Base-by-base conservation (phyloP, 1,140 invertebrate species). In the Hestina assimilis region DNA sequence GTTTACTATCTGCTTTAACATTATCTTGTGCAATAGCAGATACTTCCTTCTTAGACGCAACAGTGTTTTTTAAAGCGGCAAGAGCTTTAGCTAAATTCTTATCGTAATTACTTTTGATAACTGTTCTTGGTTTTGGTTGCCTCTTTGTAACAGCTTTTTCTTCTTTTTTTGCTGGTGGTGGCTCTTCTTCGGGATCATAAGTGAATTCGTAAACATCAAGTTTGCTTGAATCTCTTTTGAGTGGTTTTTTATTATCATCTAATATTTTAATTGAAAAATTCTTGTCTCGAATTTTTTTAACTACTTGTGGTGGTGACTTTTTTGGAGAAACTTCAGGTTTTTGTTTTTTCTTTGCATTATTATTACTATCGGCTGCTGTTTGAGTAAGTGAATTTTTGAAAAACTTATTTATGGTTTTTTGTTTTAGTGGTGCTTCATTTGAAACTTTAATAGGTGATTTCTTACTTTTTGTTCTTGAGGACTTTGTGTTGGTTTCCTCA, bases 131-230 rank as follows among this genome's bases (percentile, higher is more conserved):
- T 48, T 84, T 79, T 3, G 66, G 11, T 63, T 55, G 64, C 40
- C 67, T 79, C 45, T 71, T 79, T 17, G 56, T 69, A 15, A 64
- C 54, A 26, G 48, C 35, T 54, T 59, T 79, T 48, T 79, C 83
- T 31, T 68, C 69, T 55, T 83, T 87, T 54, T 87, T 85, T 12
- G 75, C 61, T 21, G 78, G 80, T 28, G 73, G 56, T 15, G 81
- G 84, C 68, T 87, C 84, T 28, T 85, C 78, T 59, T 71, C 59
- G n/a, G 84, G 84, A 54, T 87, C 81, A 72, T 66, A 87, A 26
- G 82, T 87, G 20, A 87, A 87, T 43, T 87, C 84, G 69, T 87
- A 87, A 17, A 85, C 60, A 74, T 82, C 84, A 51, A 75, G 38
- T 24, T 79, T 72, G 50, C 61, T 71, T 17, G 72, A 59, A 51